Evolutionary conservation across 2,113 vertebrate species (phyloP).

Genomic region (Leucopternis melanops): DNA sequence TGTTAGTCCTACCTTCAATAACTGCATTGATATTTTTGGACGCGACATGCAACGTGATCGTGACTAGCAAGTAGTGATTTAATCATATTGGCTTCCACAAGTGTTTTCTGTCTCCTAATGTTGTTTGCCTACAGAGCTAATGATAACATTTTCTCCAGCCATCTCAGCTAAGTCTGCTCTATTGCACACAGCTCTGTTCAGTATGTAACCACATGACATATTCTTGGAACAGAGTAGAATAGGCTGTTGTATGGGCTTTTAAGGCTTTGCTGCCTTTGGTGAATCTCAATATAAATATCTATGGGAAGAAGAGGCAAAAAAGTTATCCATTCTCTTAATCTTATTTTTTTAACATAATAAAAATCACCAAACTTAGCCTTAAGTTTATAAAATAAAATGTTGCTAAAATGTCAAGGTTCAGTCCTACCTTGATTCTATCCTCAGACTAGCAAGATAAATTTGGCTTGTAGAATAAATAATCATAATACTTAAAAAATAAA

Average conservation of each 20-base stretch:
- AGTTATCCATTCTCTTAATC: background rate
- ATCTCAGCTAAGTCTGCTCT: slow-evolving; percentile 38
- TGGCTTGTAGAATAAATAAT: background rate
- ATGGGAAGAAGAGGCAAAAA: background rate
- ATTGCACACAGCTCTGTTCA: slow-evolving; percentile 25
- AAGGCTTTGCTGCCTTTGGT: slow-evolving; percentile 28
- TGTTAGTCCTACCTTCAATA: slow-evolving; percentile 7
- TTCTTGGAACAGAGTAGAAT: slow-evolving; percentile 62
- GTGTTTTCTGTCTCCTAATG: slow-evolving; percentile 48
- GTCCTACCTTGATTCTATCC: background rate
- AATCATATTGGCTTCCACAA: slow-evolving; percentile 37
- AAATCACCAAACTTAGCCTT: background rate
- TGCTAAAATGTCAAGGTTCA: background rate
- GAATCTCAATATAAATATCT: background rate
- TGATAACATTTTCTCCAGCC: slow-evolving; percentile 57
- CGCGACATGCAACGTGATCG: background rate
- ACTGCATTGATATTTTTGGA: slow-evolving; percentile 50
- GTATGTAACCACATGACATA: slow-evolving; percentile 35
- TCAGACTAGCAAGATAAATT: background rate
- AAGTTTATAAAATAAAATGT: background rate
- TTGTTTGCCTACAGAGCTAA: slow-evolving; percentile 58
- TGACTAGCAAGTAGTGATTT: slow-evolving; percentile 50
- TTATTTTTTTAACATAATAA: background rate
- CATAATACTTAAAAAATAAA: background rate
- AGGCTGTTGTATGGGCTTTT: slow-evolving; percentile 27